A percentile compares a stretch with the other conserved stretches of the same genome.
Conservation (phyloP, 2,113 vertebrate genomes). For the Stictonetta naevosa region DNA sequence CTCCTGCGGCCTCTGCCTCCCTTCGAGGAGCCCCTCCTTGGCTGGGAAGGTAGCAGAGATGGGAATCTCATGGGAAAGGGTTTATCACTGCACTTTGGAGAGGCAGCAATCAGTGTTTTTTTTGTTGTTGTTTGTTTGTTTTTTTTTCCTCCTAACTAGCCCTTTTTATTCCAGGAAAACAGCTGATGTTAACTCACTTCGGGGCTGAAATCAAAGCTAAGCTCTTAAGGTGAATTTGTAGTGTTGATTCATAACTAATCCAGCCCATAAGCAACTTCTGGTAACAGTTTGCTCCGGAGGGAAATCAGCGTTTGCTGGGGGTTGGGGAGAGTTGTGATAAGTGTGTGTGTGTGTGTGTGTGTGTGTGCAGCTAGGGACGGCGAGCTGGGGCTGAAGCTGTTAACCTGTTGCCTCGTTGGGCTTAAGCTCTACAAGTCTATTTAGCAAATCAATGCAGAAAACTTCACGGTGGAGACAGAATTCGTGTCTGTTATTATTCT, state of each 20-base stretch:
- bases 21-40: neutral
- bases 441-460: neutral
- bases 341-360: too few relatives aligned
- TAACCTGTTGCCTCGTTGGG: neutral
- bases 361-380: neutral
- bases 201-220: neutral
- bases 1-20: fast-evolving
- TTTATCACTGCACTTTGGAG: neutral
- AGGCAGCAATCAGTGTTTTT: neutral
- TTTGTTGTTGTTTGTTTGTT: too few relatives aligned
- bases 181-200: neutral
- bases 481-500: fast-evolving
- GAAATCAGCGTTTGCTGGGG: fast-evolving
- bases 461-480: neutral
- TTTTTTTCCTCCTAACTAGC: neutral
- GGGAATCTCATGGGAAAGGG: neutral
- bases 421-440: neutral
- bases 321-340: neutral
- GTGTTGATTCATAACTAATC: neutral
- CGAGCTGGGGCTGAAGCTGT: neutral
- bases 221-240: neutral
- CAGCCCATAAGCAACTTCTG: neutral
- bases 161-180: neutral
- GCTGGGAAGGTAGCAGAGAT: neutral
- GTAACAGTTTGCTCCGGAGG: neutral